A percentile compares a stretch with the other conserved stretches of the same genome.
Evolutionary conservation across 2,113 vertebrate species (phyloP).

Genomic region (human (Homo sapiens)): DNA sequence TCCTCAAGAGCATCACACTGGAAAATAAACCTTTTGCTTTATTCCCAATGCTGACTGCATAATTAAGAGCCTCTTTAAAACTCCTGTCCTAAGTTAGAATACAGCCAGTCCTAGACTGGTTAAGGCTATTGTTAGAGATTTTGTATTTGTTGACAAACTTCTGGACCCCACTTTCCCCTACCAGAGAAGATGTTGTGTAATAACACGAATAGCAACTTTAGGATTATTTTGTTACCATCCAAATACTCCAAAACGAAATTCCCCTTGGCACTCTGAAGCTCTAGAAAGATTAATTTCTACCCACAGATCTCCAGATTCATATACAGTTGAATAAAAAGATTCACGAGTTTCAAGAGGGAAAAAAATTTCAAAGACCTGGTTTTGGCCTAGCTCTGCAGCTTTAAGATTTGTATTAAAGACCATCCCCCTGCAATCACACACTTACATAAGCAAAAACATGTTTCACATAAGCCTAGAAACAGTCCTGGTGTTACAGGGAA

Average conservation of each 20-base stretch:
- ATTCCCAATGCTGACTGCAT: neutral
- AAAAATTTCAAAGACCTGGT: neutral
- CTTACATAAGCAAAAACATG: neutral
- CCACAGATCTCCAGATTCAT: neutral
- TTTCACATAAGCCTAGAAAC: neutral
- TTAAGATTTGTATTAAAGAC: neutral
- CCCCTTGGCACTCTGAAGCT: neutral
- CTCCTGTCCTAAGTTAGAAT: neutral
- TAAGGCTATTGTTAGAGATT: neutral
- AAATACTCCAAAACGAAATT: neutral
- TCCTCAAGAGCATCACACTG: neutral
- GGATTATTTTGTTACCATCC: neutral
- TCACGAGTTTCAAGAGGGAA: neutral
- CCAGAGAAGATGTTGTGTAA: neutral
- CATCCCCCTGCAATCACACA: neutral
- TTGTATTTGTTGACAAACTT: neutral
- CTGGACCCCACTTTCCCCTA: neutral
- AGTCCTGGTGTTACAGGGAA: neutral
- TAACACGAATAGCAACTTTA: neutral
- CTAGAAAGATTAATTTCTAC: neutral
- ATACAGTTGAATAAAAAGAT: neutral
- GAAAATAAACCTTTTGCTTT: slow-evolving; percentile 16
- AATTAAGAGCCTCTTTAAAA: neutral
- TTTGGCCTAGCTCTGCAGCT: neutral
- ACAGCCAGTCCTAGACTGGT: neutral